phyloP scores from a whole-genome alignment of 2,113 vertebrate genomes.

The Syrrhaptes paradoxus region DNA sequence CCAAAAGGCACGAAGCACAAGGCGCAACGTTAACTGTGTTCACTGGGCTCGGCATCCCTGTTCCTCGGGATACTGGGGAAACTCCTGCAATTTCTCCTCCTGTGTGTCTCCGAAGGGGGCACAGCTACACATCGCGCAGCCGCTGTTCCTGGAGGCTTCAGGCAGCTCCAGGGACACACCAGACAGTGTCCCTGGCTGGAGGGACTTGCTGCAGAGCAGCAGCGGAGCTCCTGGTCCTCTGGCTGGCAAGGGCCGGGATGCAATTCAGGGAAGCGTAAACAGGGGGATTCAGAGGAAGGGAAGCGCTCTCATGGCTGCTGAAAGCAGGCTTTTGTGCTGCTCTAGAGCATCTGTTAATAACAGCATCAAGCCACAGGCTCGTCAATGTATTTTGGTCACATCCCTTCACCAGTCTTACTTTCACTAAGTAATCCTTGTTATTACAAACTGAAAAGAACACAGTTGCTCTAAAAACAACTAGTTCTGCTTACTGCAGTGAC shows the following conservation, averaged over 20 bases:
- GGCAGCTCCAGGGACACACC: neutral
- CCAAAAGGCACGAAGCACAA: neutral
- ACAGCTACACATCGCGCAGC: neutral
- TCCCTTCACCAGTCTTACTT: neutral
- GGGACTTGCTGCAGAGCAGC: neutral
- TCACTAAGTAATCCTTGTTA: neutral
- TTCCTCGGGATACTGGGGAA: neutral
- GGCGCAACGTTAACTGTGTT: rapidly evolving
- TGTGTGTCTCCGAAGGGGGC: neutral
- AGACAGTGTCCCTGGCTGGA: neutral
- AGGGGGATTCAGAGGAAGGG: neutral
- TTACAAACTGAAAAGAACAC: neutral
- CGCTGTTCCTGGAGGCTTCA: neutral
- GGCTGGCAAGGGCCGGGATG: neutral
- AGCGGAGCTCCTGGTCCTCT: neutral
- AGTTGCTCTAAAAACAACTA: neutral
- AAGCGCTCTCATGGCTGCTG: neutral
- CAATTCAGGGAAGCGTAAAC: neutral
- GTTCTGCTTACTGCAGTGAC: neutral
- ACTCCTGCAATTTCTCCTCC: neutral
- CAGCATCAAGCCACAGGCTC: neutral
- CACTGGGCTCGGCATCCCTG: neutral
- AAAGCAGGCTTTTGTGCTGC: constrained; percentile 20
- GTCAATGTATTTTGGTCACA: neutral
- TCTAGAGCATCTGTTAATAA: neutral